These are phyloP conservation scores for Lasioglossum lativentre DNA, from an alignment of 2,888 invertebrate genomes.

Conservation along the genomic window DNA sequence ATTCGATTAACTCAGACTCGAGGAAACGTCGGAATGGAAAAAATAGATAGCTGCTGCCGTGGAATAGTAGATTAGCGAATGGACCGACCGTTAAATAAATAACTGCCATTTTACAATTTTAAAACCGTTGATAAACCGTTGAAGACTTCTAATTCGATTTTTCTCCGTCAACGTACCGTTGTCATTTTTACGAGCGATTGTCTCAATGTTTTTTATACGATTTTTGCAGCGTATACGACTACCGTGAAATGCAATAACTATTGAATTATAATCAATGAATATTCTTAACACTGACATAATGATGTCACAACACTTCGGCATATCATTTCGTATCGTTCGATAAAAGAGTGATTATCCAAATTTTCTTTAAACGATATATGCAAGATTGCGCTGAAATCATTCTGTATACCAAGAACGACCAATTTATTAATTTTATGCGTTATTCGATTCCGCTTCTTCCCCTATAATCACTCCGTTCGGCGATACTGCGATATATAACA, in stretches of 20 bases:
- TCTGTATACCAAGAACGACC: slow-evolving; percentile 29
- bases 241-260: slow-evolving; percentile 15
- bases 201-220: slow-evolving; percentile 68
- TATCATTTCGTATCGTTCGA: slow-evolving; percentile 58
- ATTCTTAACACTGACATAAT: not conserved
- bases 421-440: slow-evolving; percentile 25
- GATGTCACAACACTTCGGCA: slow-evolving; percentile 43
- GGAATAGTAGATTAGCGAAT: slow-evolving; percentile 48
- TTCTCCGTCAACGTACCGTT: slow-evolving; percentile 59
- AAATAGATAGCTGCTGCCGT: slow-evolving; percentile 38
- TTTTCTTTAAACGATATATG: not conserved
- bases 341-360: slow-evolving; percentile 8
- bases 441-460: not conserved
- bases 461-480: slow-evolving; percentile 43
- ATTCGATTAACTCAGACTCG: slow-evolving; percentile 72
- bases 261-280: slow-evolving; percentile 6
- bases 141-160: slow-evolving; percentile 60
- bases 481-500: slow-evolving; percentile 31
- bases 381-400: not conserved
- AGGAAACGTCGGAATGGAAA: slow-evolving; percentile 50
- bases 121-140: slow-evolving; percentile 46
- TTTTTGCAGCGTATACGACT: slow-evolving; percentile 50
- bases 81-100: slow-evolving; percentile 59
- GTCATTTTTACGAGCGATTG: slow-evolving; percentile 67
- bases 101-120: slow-evolving; percentile 79